Evolutionary conservation across 2,797 vertebrate species (phyloP).

Genomic region (Rousettus madagascariensis): DNA sequence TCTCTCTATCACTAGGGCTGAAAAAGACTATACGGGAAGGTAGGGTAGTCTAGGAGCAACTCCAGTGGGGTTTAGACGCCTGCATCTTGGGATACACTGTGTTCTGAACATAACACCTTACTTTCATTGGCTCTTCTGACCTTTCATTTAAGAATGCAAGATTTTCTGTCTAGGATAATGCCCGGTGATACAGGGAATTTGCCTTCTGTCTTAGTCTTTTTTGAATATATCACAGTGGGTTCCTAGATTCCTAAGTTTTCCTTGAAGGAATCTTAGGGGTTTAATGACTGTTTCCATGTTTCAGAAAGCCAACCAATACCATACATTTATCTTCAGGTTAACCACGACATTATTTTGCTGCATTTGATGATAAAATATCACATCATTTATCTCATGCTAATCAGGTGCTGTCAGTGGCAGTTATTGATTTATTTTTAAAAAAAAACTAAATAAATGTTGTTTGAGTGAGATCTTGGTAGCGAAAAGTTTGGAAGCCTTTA

Average conservation of each 20-base stretch:
- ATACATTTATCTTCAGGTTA: conserved; percentile 35
- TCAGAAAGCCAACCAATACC: conserved; percentile 22
- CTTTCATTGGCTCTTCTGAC: conserved; percentile 28
- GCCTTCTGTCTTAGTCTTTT: not conserved
- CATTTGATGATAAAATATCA: conserved; percentile 46
- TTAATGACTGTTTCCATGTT: conserved; percentile 32
- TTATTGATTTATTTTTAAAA: not conserved
- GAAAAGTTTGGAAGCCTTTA: not conserved
- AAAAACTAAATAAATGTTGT: not conserved
- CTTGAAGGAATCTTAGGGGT: not conserved
- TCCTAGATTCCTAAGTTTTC: not conserved
- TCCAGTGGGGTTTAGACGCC: not conserved
- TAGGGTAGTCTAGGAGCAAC: not conserved
- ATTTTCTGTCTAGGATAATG: not conserved
- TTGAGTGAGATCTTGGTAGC: conserved; percentile 15
- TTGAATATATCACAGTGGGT: not conserved
- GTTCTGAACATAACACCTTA: not conserved
- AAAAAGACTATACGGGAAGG: not conserved
- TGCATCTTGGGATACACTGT: not conserved
- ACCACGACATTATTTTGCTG: not conserved
- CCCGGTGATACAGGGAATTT: not conserved
- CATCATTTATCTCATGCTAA: conserved; percentile 25
- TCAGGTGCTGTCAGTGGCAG: not conserved
- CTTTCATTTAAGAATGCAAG: conserved; percentile 6
- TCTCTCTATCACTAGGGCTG: not conserved